phyloP scores from a whole-genome alignment of 1,140 invertebrate genomes.

The Planococcus citri region DNA sequence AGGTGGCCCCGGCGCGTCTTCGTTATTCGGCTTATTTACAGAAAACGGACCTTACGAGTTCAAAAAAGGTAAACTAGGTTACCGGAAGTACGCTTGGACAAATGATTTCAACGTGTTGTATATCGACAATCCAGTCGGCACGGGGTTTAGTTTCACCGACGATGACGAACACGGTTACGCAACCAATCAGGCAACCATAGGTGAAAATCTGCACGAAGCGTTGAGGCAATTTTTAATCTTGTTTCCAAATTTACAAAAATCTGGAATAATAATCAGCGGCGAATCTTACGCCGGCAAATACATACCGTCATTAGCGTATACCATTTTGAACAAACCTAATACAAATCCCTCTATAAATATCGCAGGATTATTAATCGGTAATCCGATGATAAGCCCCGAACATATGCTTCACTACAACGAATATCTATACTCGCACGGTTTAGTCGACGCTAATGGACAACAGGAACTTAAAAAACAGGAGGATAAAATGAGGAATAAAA shows the following conservation, averaged over 20 bases:
- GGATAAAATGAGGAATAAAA: background rate
- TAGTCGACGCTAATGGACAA: slow-evolving; percentile 36
- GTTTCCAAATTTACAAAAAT: slow-evolving; percentile 49
- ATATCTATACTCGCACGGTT: slow-evolving; percentile 67
- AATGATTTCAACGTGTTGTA: slow-evolving; percentile 40
- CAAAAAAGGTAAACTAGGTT: slow-evolving; percentile 31
- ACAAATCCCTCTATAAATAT: slow-evolving; percentile 47
- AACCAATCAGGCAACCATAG: slow-evolving; percentile 44
- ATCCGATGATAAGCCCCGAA: slow-evolving; percentile 67
- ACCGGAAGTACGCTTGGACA: slow-evolving; percentile 24
- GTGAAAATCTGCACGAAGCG: slow-evolving; percentile 21
- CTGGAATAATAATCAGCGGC: slow-evolving; percentile 65
- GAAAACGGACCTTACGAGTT: slow-evolving; percentile 38
- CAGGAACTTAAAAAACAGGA: slow-evolving; percentile 27
- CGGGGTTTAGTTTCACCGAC: slow-evolving; percentile 52
- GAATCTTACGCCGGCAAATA: slow-evolving; percentile 82
- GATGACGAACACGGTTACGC: slow-evolving; percentile 49
- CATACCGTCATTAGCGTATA: slow-evolving; percentile 61
- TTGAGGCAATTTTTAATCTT: slow-evolving; percentile 55
- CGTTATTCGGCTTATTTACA: slow-evolving; percentile 56
- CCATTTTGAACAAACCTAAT: slow-evolving; percentile 59
- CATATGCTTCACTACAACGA: slow-evolving; percentile 65
- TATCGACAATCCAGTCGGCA: slow-evolving; percentile 51
- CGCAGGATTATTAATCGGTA: slow-evolving; percentile 63
- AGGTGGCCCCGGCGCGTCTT: slow-evolving; percentile 56